Evolutionary conservation across 2,888 invertebrate genomes (phyloP).

Genomic region (Phragmatobia fuliginosa): DNA sequence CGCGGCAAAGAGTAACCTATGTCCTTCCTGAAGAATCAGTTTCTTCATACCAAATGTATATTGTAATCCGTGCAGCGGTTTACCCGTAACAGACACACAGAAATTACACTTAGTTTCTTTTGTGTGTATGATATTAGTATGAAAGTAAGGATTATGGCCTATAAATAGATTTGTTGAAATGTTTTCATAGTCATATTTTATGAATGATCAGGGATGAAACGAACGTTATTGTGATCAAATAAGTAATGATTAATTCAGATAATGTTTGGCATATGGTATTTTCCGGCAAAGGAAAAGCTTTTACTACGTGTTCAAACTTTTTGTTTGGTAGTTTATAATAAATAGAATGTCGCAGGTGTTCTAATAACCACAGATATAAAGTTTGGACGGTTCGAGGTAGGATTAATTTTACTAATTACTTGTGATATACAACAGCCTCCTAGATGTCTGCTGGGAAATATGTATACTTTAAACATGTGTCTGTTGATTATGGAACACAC

Average conservation of each 20-base stretch:
- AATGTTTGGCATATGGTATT: too few relatives aligned
- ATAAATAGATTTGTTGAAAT: not conserved
- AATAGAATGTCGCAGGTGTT: constrained; percentile 9
- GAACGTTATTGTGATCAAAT: not conserved
- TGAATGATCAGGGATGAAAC: not conserved
- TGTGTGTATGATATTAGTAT: too few relatives aligned
- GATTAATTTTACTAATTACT: not conserved
- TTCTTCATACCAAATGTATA: too few relatives aligned
- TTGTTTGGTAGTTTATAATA: constrained; percentile 11
- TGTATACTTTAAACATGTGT: not conserved
- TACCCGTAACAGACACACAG: too few relatives aligned
- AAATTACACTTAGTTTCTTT: too few relatives aligned
- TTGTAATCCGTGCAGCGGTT: too few relatives aligned
- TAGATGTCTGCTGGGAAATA: not conserved
- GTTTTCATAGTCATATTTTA: not conserved
- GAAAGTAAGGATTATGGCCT: too few relatives aligned
- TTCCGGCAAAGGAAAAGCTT: not conserved
- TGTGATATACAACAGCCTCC: not conserved
- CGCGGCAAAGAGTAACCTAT: too few relatives aligned
- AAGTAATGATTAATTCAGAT: not conserved
- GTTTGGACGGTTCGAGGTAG: not conserved
- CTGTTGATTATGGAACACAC: too few relatives aligned
- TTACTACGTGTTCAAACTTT: constrained; percentile 6
- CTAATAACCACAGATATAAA: constrained; percentile 2
- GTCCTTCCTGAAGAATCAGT: too few relatives aligned